These are phyloP conservation scores for Tetanocera ferruginea DNA, from an alignment of 2,888 invertebrate genomes.

Conservation along the genomic window DNA sequence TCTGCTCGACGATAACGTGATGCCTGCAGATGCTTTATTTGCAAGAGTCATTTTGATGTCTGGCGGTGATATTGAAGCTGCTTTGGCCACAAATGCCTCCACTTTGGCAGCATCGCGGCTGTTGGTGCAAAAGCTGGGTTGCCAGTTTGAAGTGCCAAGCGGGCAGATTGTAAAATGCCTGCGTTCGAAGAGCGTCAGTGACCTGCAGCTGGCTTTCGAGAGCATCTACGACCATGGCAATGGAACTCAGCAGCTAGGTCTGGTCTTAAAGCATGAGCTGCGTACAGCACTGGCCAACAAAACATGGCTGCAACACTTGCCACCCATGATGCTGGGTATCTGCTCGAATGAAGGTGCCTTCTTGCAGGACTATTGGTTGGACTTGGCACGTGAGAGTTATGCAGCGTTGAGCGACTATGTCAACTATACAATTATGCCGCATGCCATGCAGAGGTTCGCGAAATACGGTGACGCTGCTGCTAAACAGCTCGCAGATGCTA, in stretches of 20 bases:
- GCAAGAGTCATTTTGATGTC: slow-evolving; percentile 80
- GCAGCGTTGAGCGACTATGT: slow-evolving; percentile 73
- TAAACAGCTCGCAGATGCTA: slow-evolving; percentile 58
- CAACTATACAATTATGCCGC: slow-evolving; percentile 74
- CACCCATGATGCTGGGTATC: slow-evolving; percentile 79
- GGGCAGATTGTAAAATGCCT: slow-evolving; percentile 75
- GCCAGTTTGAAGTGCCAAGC: slow-evolving; percentile 68
- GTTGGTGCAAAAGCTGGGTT: slow-evolving; percentile 71
- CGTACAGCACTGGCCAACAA: slow-evolving; percentile 37
- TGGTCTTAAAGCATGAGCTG: slow-evolving; percentile 69
- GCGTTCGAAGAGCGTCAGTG: slow-evolving; percentile 73
- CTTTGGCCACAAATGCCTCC: slow-evolving; percentile 67
- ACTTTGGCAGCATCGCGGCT: slow-evolving; percentile 63
- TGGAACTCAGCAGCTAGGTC: slow-evolving; percentile 74
- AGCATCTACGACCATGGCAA: slow-evolving; percentile 75
- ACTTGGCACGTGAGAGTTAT: slow-evolving; percentile 73
- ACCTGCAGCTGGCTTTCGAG: slow-evolving; percentile 74
- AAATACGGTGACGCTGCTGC: neutral
- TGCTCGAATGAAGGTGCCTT: slow-evolving; percentile 78
- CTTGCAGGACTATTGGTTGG: slow-evolving; percentile 74
- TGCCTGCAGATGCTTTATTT: slow-evolving; percentile 69
- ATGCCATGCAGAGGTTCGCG: slow-evolving; percentile 68
- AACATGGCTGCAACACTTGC: slow-evolving; percentile 51
- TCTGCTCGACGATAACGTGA: slow-evolving; percentile 72
- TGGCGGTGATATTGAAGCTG: slow-evolving; percentile 58